A percentile compares a stretch with the other conserved stretches of the same genome.
Conservation (phyloP, 2,888 invertebrate species). For the Tortricodes alternella region DNA sequence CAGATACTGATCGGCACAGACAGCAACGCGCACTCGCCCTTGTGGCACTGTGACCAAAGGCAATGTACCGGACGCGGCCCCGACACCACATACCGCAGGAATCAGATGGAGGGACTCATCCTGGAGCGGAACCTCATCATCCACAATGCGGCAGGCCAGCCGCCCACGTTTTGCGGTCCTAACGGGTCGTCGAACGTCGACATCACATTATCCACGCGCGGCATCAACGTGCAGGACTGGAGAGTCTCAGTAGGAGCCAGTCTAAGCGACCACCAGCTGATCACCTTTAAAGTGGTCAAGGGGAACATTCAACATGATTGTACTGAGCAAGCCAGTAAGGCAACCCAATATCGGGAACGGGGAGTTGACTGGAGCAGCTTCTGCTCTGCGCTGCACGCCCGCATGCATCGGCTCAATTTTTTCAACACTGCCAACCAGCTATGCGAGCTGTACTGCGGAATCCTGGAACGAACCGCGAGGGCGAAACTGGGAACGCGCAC, state of each 20-base stretch:
- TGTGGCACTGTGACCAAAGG: slow-evolving; percentile 24
- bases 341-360: background rate
- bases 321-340: background rate
- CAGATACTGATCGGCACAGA: slow-evolving; percentile 18
- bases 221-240: slow-evolving; percentile 26
- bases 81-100: background rate
- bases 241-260: slow-evolving; percentile 16
- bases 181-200: slow-evolving; percentile 41
- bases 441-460: background rate
- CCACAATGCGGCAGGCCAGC: background rate
- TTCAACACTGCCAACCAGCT: background rate
- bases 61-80: slow-evolving; percentile 21
- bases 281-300: background rate
- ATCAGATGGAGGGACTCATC: background rate
- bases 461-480: slow-evolving; percentile 7
- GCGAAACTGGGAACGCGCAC: slow-evolving; percentile 9
- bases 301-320: too few relatives aligned
- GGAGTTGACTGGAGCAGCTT: background rate
- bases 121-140: background rate
- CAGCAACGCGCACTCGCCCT: slow-evolving; percentile 33
- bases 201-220: slow-evolving; percentile 32
- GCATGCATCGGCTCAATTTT: background rate
- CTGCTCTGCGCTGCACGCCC: background rate
- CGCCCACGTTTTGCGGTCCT: slow-evolving; percentile 28
- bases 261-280: background rate